phyloP scores from a whole-genome alignment of 2,113 vertebrate species.

The Castor canadensis region DNA sequence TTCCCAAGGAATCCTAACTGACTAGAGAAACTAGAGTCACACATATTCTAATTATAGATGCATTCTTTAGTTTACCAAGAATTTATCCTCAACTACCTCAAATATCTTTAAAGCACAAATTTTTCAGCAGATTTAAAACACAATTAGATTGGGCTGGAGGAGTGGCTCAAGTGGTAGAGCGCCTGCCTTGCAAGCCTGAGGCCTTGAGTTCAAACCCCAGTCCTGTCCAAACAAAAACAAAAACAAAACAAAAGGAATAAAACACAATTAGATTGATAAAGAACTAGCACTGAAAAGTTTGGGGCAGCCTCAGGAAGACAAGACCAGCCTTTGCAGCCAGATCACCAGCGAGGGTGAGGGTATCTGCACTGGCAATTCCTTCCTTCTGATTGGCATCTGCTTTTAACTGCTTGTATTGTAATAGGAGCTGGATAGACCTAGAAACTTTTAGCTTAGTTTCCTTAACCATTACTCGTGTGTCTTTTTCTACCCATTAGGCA shows the following conservation, averaged over 20 bases:
- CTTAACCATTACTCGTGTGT: conserved; percentile 23
- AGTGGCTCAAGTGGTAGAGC: too few species aligned
- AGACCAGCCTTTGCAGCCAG: not conserved
- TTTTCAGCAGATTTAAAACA: conserved; percentile 6
- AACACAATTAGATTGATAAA: not conserved
- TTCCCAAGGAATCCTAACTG: not conserved
- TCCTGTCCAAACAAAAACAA: too few species aligned
- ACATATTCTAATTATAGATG: not conserved
- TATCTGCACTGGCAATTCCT: not conserved
- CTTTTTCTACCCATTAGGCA: conserved; percentile 26
- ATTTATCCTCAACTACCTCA: not conserved
- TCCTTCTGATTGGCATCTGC: not conserved
- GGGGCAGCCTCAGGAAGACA: not conserved
- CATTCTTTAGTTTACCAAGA: not conserved
- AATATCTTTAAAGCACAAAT: conserved; percentile 6
- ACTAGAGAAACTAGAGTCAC: not conserved
- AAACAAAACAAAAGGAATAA: too few species aligned
- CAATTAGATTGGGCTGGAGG: too few species aligned
- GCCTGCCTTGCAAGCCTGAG: too few species aligned
- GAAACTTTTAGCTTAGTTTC: not conserved
- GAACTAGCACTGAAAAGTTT: not conserved
- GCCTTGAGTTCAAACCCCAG: too few species aligned
- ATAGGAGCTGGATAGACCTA: not conserved
- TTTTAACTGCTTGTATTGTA: conserved; percentile 9
- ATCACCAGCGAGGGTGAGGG: too few species aligned